Conservation (phyloP, 2,113 vertebrate genomes). For the Nibea coibor region DNA sequence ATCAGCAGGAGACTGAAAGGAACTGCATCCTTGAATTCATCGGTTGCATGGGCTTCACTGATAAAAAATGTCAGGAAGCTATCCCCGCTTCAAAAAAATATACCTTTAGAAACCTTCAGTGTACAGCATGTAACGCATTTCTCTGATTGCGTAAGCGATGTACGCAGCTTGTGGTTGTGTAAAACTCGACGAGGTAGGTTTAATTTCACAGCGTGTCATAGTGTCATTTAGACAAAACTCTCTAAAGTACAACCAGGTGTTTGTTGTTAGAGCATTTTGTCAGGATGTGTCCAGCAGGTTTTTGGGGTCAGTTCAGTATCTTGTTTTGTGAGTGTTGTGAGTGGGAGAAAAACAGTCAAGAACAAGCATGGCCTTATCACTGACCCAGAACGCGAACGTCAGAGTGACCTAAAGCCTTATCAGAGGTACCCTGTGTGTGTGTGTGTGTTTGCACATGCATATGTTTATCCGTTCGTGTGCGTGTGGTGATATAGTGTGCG, state of each 20-base stretch:
- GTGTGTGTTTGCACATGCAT: slow-evolving; percentile 14
- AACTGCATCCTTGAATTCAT: not conserved
- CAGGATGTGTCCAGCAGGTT: not conserved
- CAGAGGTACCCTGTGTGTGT: slow-evolving; percentile 16
- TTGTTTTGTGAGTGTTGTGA: slow-evolving; percentile 51
- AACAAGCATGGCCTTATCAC: slow-evolving; percentile 72
- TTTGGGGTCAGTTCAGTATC: slow-evolving; percentile 20
- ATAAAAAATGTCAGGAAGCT: not conserved
- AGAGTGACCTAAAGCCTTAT: slow-evolving; percentile 62
- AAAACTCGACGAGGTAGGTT: not conserved
- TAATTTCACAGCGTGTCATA: not conserved
- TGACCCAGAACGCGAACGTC: slow-evolving; percentile 62
- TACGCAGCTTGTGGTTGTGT: not conserved
- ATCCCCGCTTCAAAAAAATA: not conserved
- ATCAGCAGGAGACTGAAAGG: not conserved
- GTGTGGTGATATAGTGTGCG: not conserved
- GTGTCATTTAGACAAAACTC: not conserved
- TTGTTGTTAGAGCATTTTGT: not conserved
- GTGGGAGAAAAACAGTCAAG: slow-evolving; percentile 57
- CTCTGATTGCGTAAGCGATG: not conserved
- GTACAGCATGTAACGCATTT: not conserved
- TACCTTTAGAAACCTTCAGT: not conserved
- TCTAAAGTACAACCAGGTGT: not conserved
- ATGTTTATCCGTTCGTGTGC: slow-evolving; percentile 7
- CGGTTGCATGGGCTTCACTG: not conserved